phyloP scores from a whole-genome alignment of 2,113 vertebrate species.

The Dendrocopos noguchii region DNA sequence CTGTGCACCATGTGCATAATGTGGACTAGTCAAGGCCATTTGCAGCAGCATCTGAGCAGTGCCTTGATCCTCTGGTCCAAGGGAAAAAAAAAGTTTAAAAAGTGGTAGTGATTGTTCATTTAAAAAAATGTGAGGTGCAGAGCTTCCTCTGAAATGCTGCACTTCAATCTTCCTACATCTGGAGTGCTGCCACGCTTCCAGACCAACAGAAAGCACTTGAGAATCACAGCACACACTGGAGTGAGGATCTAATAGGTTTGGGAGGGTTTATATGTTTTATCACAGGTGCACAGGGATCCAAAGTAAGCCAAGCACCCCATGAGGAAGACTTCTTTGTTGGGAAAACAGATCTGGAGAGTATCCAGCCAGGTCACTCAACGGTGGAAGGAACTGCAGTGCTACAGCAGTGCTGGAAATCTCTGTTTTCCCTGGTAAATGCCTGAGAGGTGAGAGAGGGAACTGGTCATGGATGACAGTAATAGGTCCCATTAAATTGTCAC shows the following conservation, averaged over 20 bases:
- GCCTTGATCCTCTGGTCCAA: background rate
- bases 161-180: background rate
- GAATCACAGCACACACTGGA: rapidly evolving
- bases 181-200: background rate
- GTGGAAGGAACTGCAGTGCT: constrained; percentile 34
- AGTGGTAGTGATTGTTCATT: background rate
- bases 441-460: background rate
- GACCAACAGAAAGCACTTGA: background rate
- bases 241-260: background rate
- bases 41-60: background rate
- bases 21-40: background rate
- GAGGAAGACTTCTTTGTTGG: background rate
- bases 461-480: background rate
- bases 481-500: constrained; percentile 33
- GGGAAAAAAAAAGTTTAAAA: background rate
- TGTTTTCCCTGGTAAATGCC: background rate
- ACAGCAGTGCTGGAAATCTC: constrained; percentile 2
- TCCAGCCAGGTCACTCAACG: background rate
- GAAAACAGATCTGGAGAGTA: constrained; percentile 26
- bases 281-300: background rate
- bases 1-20: background rate
- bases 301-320: background rate
- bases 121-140: background rate
- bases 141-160: background rate
- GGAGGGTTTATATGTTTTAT: background rate